Evolutionary conservation across 2,113 vertebrate genomes (phyloP).

Genomic region (Gambusia affinis): DNA sequence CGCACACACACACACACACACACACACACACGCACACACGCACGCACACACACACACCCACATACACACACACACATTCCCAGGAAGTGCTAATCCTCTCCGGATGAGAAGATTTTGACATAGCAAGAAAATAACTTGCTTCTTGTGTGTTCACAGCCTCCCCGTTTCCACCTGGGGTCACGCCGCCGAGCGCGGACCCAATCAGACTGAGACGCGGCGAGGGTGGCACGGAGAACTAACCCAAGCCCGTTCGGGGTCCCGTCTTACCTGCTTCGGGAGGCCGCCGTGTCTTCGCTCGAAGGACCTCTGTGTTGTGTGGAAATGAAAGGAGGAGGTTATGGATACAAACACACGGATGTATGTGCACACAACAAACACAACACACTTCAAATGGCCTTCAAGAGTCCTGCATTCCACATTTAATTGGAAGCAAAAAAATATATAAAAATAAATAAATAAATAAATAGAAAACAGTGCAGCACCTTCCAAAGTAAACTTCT

Average conservation of each 20-base stretch:
- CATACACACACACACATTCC: slow-evolving; percentile 37
- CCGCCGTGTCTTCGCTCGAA: slow-evolving; percentile 40
- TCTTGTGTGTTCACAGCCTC: slow-evolving; percentile 34
- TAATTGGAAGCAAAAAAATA: slow-evolving; percentile 67
- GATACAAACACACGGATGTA: slow-evolving; percentile 43
- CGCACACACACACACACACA: slow-evolving; percentile 24
- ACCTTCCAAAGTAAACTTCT: slow-evolving; percentile 76
- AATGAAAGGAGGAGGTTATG: slow-evolving; percentile 53
- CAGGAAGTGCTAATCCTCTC: slow-evolving; percentile 47
- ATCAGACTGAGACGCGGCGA: slow-evolving; percentile 27
- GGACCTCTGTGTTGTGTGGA: slow-evolving; percentile 63
- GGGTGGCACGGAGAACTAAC: slow-evolving; percentile 17
- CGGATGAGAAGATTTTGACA: slow-evolving; percentile 41
- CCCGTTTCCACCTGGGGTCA: slow-evolving; percentile 31
- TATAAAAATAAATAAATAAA: slow-evolving; percentile 1
- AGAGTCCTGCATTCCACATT: slow-evolving; percentile 75
- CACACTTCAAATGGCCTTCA: slow-evolving; percentile 73
- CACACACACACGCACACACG: no score
- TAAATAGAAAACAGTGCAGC: slow-evolving; percentile 60
- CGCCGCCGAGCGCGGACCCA: not conserved
- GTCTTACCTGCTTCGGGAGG: slow-evolving; percentile 56
- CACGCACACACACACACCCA: slow-evolving; percentile 31
- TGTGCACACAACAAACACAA: slow-evolving; percentile 50
- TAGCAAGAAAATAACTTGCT: slow-evolving; percentile 19
- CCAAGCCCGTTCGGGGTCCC: slow-evolving; percentile 23